phyloP scores from a whole-genome alignment of 2,113 vertebrate genomes.

The Ptilonorhynchus violaceus region DNA sequence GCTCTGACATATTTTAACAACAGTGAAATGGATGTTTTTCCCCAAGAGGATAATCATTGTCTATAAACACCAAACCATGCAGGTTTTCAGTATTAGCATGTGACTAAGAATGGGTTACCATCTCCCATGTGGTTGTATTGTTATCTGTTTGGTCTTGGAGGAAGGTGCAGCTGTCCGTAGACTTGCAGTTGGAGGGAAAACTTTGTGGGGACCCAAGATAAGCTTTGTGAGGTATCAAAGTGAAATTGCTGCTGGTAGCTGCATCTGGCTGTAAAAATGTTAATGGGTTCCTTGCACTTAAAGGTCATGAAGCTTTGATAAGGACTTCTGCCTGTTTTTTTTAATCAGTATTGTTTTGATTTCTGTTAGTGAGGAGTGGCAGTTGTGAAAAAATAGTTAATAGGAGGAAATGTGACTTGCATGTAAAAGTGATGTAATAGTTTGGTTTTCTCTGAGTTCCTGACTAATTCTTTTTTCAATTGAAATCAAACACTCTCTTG shows the following conservation, averaged over 20 bases:
- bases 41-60: not conserved
- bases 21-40: not conserved
- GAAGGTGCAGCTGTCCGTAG: not conserved
- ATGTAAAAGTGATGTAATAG: not conserved
- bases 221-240: not conserved
- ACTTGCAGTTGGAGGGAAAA: not conserved
- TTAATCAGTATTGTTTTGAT: not conserved
- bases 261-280: not conserved
- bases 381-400: not conserved
- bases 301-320: not conserved
- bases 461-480: not conserved
- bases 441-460: not conserved
- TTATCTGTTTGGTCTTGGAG: not conserved
- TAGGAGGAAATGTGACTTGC: not conserved
- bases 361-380: not conserved
- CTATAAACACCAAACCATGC: accelerated
- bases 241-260: not conserved
- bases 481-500: not conserved
- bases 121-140: accelerated
- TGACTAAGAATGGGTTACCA: not conserved
- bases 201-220: not conserved
- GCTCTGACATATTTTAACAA: not conserved
- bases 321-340: not conserved
- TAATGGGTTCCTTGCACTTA: not conserved
- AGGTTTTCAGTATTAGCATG: not conserved